Evolutionary conservation across 2,797 vertebrate genomes (phyloP), one percentile per base, ranked within the genome.

Genomic region (Enteromius fasciolatus): DNA sequence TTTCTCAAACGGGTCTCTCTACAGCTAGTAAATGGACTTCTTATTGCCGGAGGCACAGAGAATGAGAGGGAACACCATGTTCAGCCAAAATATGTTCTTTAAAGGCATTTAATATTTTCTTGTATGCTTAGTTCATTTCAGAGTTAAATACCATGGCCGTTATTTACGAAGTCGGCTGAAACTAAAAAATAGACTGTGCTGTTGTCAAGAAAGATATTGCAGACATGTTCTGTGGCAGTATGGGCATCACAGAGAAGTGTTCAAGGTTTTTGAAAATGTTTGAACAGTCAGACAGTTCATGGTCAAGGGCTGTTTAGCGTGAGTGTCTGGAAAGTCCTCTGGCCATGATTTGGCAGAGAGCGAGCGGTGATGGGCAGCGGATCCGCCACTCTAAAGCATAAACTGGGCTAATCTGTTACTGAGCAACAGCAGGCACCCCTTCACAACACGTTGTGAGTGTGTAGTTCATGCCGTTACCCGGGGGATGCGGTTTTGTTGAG

Each of bases 361-460:
- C 31, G 72, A 74, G 78, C 64, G 75, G 74, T 76, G 78, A 54
- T 86, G 61, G 81, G 78, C 61, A 67, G n/a, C 59, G 59, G 76
- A 87, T 87, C 80, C 75, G 75, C 81, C 25, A 23, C 69, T 76
- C 83, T 82, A 84, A 79, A 81, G 80, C 81, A 67, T 83, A 75
- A 83, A 76, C 82, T 76, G 78, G 72, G 78, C 83, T 81, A 80
- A 84, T 80, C 78, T 89, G 89, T 89, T 88, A 86, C 89, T 44
- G 79, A 79, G 89, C 89, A 90, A 89, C 89, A 80, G 73, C 46
- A 76, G 85, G 74, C 85, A 73, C 79, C 81, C 76, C 31, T 78
- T 82, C 61, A 75, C 84, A 86, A 78, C 31, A 33, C 11, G 81
- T 17, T 75, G 59, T 83, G 82, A 77, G 78, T 80, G 83, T 85